Conservation (phyloP, 2,113 vertebrate genomes). For the Stigmatopora argus region DNA sequence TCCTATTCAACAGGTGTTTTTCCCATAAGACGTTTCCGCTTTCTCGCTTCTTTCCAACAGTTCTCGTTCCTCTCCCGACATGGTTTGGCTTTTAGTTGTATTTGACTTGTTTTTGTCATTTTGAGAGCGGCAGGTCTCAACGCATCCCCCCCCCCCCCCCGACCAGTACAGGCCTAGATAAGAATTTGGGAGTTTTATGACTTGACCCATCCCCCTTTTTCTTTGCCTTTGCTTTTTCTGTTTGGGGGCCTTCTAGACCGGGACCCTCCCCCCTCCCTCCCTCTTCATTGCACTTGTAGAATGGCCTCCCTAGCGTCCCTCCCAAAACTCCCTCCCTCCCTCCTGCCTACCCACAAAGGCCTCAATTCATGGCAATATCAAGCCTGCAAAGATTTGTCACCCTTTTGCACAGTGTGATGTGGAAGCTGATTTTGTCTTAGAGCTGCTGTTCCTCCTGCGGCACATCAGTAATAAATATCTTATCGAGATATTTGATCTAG, state of each 20-base stretch:
- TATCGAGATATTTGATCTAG: no score
- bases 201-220: constrained; percentile 19
- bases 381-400: constrained; percentile 14
- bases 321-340: neutral
- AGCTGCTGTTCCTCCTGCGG: no score
- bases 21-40: neutral
- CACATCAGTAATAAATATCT: no score
- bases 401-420: constrained; percentile 25
- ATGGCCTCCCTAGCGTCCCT: constrained; percentile 17
- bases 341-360: constrained; percentile 3
- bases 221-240: constrained; percentile 36
- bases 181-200: constrained; percentile 44
- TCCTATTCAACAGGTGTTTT: constrained; percentile 21
- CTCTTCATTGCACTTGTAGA: constrained; percentile 13
- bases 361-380: constrained; percentile 10
- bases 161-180: constrained; percentile 16
- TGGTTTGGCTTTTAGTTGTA: neutral
- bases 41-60: neutral
- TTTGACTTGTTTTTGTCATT: constrained; percentile 2
- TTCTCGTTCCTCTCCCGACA: no score
- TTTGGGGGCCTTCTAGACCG: constrained; percentile 28
- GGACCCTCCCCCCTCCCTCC: constrained; percentile 13
- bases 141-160: constrained; percentile 17
- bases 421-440: neutral
- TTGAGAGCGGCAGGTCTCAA: constrained; percentile 34